Evolutionary conservation across 2,797 vertebrate species (phyloP).

Genomic region (Emys orbicularis): DNA sequence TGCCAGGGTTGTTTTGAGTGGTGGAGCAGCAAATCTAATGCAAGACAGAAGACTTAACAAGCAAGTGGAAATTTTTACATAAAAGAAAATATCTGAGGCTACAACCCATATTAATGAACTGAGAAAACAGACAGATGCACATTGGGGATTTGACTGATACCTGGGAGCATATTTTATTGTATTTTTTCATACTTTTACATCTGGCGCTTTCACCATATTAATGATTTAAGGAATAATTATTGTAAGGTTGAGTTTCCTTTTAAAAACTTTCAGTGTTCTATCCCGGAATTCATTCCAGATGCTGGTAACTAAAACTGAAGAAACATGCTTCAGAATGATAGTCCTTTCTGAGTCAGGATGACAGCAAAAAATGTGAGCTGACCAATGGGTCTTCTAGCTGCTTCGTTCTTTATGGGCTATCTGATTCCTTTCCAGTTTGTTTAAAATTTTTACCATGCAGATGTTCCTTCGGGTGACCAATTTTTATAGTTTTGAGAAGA

Average conservation of each 20-base stretch:
- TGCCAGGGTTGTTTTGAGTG: conserved; percentile 41
- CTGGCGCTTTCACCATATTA: conserved; percentile 79
- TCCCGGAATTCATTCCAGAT: conserved; percentile 88
- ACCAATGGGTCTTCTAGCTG: conserved; percentile 75
- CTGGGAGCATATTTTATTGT: conserved; percentile 74
- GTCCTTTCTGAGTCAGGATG: conserved; percentile 79
- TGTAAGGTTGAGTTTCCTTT: conserved; percentile 83
- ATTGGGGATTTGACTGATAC: conserved; percentile 75
- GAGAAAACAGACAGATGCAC: conserved; percentile 75
- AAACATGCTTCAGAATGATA: conserved; percentile 79
- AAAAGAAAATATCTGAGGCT: conserved; percentile 69
- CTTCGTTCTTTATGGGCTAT: conserved; percentile 91
- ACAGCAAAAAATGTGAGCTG: conserved; percentile 79
- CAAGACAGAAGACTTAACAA: conserved; percentile 63
- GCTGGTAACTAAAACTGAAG: conserved; percentile 83
- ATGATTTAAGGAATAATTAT: conserved; percentile 87
- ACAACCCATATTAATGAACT: conserved; percentile 74
- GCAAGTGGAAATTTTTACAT: conserved; percentile 73
- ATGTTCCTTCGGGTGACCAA: conserved; percentile 98
- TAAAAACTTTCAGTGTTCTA: conserved; percentile 82
- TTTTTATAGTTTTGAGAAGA: conserved; percentile 99
- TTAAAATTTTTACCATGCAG: conserved; percentile 97
- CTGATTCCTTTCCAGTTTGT: conserved; percentile 96
- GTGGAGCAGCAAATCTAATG: conserved; percentile 46
- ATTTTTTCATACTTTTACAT: conserved; percentile 76